Percentiles rank a stretch among this genome's conserved stretches.
phyloP scores from a whole-genome alignment of 2,797 vertebrate genomes.

The Apogon hyalosoma region DNA sequence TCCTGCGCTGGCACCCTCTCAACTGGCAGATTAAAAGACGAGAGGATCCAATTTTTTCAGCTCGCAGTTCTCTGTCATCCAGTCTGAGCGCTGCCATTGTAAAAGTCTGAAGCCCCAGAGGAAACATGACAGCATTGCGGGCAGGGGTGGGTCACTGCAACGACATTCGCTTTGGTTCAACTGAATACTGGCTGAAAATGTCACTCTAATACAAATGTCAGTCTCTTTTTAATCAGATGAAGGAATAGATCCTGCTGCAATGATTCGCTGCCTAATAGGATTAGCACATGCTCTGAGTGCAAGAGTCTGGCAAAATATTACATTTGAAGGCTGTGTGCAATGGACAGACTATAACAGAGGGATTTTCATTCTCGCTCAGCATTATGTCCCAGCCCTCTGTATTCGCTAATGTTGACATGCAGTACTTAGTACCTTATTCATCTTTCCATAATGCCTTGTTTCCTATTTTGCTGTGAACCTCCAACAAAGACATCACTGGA shows the following conservation, averaged over 20 bases:
- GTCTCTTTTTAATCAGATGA: conserved; percentile 52
- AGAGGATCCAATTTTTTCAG: conserved; percentile 71
- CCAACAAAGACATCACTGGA: conserved; percentile 20
- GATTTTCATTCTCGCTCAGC: conserved; percentile 13
- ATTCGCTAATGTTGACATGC: conserved; percentile 11
- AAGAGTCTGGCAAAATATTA: conserved; percentile 29
- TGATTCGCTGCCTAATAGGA: conserved; percentile 50
- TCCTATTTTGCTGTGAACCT: conserved; percentile 23
- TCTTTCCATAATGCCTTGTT: conserved; percentile 7
- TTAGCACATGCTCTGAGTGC: conserved; percentile 46
- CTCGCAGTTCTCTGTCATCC: conserved; percentile 65
- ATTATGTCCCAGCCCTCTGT: neutral
- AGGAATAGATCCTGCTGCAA: conserved; percentile 37
- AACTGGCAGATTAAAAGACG: conserved; percentile 79
- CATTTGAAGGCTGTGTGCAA: conserved; percentile 21
- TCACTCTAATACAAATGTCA: conserved; percentile 36
- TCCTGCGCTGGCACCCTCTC: conserved; percentile 73
- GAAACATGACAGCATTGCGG: conserved; percentile 56
- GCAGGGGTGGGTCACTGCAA: conserved; percentile 34
- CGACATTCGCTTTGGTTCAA: conserved; percentile 16
- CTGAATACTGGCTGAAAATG: conserved; percentile 24
- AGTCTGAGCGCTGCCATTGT: conserved; percentile 48
- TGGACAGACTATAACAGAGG: neutral
- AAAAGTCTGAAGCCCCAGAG: conserved; percentile 47
- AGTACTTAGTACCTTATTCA: conserved; percentile 12